Conservation (phyloP, 2,888 invertebrate genomes). For the Panorpa germanica region DNA sequence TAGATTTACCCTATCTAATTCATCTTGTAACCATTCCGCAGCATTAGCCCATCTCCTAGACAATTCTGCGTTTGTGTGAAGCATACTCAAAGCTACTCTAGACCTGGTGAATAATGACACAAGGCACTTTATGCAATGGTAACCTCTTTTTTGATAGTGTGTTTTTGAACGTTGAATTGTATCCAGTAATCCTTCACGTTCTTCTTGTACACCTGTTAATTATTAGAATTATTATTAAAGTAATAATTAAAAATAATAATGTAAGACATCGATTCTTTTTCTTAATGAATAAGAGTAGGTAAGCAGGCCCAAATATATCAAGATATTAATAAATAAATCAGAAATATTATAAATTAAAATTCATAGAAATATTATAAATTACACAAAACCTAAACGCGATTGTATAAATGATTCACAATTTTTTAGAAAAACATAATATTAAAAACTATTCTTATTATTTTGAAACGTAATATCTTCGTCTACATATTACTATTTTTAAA, state of each 20-base stretch:
- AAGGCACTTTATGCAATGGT: conserved; percentile 92
- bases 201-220: conserved; percentile 44
- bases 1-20: conserved; percentile 53
- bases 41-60: conserved; percentile 76
- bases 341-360: too few species aligned
- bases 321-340: too few species aligned
- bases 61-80: conserved; percentile 58
- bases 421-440: too few species aligned
- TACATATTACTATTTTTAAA: too few species aligned
- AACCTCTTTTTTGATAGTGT: conserved; percentile 91
- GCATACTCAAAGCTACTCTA: conserved; percentile 57
- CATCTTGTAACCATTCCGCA: conserved; percentile 89
- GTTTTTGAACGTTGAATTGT: conserved; percentile 83
- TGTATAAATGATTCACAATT: too few species aligned
- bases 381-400: too few species aligned
- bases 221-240: conserved; percentile 7
- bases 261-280: conserved; percentile 4
- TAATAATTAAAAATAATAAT: conserved; percentile 7
- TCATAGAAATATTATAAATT: too few species aligned
- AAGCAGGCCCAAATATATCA: background rate
- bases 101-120: conserved; percentile 79
- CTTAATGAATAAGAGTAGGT: conserved; percentile 2
- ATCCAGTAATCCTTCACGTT: conserved; percentile 83
- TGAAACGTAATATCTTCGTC: too few species aligned
- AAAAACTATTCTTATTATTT: too few species aligned